A percentile compares a stretch with the other conserved stretches of the same genome.
These are phyloP conservation scores for Tetrao urogallus DNA, from an alignment of 2,113 vertebrate genomes.

Conservation along the genomic window DNA sequence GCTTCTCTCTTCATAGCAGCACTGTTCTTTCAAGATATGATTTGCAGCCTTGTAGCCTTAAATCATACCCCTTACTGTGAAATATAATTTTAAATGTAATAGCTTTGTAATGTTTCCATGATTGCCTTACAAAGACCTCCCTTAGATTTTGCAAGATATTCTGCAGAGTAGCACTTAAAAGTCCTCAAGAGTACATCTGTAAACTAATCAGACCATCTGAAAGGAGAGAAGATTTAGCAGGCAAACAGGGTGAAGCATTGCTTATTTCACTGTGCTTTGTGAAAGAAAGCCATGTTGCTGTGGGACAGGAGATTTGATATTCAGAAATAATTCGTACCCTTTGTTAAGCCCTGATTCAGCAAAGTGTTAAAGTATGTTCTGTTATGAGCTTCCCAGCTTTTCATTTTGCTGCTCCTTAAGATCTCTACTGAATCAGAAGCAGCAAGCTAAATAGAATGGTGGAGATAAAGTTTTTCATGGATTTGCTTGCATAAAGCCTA, in stretches of 20 bases:
- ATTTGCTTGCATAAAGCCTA: not conserved
- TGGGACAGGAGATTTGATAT: not conserved
- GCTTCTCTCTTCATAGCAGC: not conserved
- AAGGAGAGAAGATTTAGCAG: conserved; percentile 5
- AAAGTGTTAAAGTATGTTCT: not conserved
- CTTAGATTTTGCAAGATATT: conserved; percentile 6
- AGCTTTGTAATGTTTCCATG: not conserved
- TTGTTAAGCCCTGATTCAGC: conserved; percentile 23
- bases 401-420: not conserved
- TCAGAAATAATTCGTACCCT: not conserved
- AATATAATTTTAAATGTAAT: conserved; percentile 27
- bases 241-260: not conserved
- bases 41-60: conserved; percentile 9
- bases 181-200: not conserved
- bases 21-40: not conserved
- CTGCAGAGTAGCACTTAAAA: not conserved
- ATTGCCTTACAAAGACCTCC: not conserved
- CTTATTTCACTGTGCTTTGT: not conserved
- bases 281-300: not conserved
- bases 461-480: not conserved
- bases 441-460: not conserved
- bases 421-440: conserved; percentile 6
- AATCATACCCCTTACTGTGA: conserved; percentile 1
- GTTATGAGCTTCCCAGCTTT: not conserved
- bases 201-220: conserved; percentile 15